Percentiles rank a stretch among this genome's conserved stretches.
Evolutionary conservation across 2,888 invertebrate species (phyloP).

Genomic region (Sicus ferrugineus): DNA sequence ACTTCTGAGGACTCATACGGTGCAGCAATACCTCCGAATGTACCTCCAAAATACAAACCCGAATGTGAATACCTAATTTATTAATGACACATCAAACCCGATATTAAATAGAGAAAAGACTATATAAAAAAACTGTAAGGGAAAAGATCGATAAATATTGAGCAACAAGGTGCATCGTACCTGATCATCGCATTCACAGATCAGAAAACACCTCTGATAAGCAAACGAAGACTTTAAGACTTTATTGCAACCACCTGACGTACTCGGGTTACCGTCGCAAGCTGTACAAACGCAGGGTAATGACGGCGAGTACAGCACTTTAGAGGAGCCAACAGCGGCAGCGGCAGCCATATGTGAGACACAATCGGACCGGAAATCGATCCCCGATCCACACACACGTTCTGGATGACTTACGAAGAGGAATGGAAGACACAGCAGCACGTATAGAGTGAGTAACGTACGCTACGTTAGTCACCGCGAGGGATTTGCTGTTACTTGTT

Average conservation of each 20-base stretch:
- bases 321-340: not conserved
- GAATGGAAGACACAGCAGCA: slow-evolving; percentile 24
- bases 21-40: no score
- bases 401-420: slow-evolving; percentile 30
- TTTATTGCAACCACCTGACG: slow-evolving; percentile 16
- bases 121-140: not conserved
- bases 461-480: no score
- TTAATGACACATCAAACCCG: not conserved
- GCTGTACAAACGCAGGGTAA: not conserved
- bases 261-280: slow-evolving; percentile 1
- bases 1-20: no score
- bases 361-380: slow-evolving; percentile 60
- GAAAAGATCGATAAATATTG: not conserved
- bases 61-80: not conserved
- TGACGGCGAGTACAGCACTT: not conserved
- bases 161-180: slow-evolving; percentile 3
- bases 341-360: slow-evolving; percentile 35
- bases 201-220: not conserved
- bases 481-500: no score
- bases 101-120: not conserved
- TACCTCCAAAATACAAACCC: no score
- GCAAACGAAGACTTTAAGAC: not conserved
- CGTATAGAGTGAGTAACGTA: not conserved
- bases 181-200: not conserved
- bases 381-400: slow-evolving; percentile 54